phyloP scores from a whole-genome alignment of 2,888 invertebrate species.

The Syrista parreyssii region DNA sequence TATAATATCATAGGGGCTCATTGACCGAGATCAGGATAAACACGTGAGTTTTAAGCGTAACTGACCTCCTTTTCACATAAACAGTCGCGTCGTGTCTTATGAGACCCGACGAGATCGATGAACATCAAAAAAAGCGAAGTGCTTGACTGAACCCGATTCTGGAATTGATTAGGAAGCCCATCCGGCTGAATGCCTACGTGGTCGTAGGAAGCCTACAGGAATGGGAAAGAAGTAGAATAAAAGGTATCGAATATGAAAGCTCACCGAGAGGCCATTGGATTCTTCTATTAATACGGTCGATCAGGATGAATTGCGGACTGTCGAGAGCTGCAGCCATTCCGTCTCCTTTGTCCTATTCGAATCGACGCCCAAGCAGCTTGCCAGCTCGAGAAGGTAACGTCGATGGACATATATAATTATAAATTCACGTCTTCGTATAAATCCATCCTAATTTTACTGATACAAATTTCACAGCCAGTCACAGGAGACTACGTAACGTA shows the following conservation, averaged over 20 bases:
- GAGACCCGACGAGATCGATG: background rate
- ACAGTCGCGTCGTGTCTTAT: background rate
- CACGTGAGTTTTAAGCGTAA: slow-evolving; percentile 44
- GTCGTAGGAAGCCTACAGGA: background rate
- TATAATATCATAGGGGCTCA: slow-evolving; percentile 40
- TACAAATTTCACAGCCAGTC: background rate
- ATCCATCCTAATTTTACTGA: background rate
- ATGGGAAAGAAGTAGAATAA: background rate
- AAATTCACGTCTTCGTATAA: background rate
- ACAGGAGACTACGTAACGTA: background rate
- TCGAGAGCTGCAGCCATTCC: background rate
- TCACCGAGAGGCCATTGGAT: background rate
- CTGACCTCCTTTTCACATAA: slow-evolving; percentile 34
- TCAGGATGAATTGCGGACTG: background rate
- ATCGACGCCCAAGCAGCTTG: background rate
- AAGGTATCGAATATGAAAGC: background rate
- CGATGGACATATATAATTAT: background rate
- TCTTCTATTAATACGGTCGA: background rate
- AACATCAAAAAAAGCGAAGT: background rate
- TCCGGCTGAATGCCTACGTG: background rate
- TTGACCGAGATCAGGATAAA: slow-evolving; percentile 48
- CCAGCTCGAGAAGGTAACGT: background rate
- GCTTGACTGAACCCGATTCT: background rate
- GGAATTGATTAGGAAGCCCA: background rate
- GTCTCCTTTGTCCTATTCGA: background rate